Evolutionary conservation across 2,888 invertebrate genomes (phyloP).

Genomic region (Xylota segnis): DNA sequence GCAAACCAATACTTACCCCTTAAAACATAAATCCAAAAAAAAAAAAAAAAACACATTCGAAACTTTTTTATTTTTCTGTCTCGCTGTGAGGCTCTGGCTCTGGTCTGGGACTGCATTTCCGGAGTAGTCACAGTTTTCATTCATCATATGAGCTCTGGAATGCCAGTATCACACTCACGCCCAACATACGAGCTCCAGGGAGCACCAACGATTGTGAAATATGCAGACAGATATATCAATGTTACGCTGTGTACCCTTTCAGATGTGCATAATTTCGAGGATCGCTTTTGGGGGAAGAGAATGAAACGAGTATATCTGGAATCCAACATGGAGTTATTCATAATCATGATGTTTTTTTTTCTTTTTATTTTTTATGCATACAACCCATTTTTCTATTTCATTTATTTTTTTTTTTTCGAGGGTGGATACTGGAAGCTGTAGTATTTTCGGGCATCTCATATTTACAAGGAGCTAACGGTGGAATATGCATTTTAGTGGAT

Average conservation of each 20-base stretch:
- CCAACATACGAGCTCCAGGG: conserved; percentile 38
- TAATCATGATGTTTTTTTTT: conserved; percentile 25
- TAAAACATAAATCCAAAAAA: not conserved
- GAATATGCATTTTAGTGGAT: conserved; percentile 23
- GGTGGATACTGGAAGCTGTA: not conserved
- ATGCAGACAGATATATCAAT: conserved; percentile 65
- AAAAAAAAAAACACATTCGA: conserved; percentile 6
- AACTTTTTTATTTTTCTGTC: conserved; percentile 18
- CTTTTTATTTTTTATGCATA: conserved; percentile 28
- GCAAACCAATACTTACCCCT: conserved; percentile 19
- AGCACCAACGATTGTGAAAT: conserved; percentile 33
- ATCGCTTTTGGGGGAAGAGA: conserved; percentile 18
- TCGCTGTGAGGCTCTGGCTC: conserved; percentile 32
- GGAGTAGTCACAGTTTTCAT: conserved; percentile 60
- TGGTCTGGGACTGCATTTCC: conserved; percentile 52
- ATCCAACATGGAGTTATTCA: conserved; percentile 52
- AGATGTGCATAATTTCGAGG: conserved; percentile 28
- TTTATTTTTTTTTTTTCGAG: not conserved
- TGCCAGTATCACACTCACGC: conserved; percentile 38
- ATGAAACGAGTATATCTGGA: conserved; percentile 17
- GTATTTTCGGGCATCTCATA: conserved; percentile 12
- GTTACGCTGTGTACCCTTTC: conserved; percentile 33
- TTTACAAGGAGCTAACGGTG: conserved; percentile 1
- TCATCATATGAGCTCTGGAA: conserved; percentile 63
- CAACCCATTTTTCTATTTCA: conserved; percentile 11